Evolutionary conservation across 2,797 vertebrate species (phyloP).

Genomic region (Amniataba percoides): DNA sequence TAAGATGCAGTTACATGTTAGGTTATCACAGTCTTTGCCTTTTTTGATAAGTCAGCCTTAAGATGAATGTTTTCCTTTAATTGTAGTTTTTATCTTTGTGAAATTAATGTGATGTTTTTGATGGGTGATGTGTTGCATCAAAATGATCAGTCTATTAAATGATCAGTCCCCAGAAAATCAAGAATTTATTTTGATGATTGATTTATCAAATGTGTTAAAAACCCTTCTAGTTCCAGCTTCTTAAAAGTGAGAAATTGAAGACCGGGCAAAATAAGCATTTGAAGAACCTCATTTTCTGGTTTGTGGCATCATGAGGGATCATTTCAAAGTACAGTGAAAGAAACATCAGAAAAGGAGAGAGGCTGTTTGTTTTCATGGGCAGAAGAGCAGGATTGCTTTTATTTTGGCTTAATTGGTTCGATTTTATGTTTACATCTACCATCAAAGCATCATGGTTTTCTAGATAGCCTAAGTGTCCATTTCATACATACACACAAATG

Average conservation of each 20-base stretch:
- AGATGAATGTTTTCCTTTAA: background rate
- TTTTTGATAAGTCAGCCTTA: background rate
- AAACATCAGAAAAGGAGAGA: background rate
- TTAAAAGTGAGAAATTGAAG: slow-evolving; percentile 16
- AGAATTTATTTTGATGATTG: background rate
- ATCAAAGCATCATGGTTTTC: background rate
- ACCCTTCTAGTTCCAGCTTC: slow-evolving; percentile 3
- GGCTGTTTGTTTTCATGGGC: background rate
- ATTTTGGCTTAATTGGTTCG: background rate
- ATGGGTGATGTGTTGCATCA: background rate
- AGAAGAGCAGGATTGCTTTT: background rate
- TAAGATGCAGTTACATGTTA: slow-evolving; percentile 25
- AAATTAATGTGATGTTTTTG: background rate
- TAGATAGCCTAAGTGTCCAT: background rate
- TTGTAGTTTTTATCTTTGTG: background rate
- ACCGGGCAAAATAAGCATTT: slow-evolving; percentile 7
- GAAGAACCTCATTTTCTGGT: background rate
- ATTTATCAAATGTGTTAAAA: background rate
- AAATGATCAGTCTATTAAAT: slow-evolving; percentile 1
- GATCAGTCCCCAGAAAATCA: background rate
- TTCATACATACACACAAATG: slow-evolving; percentile 17
- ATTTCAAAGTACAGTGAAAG: background rate
- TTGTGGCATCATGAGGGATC: background rate
- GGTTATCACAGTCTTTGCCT: slow-evolving; percentile 26
- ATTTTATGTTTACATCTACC: background rate